Evolutionary conservation across 2,888 invertebrate genomes (phyloP), one percentile per base, ranked within the genome.

Genomic region (Athripsodes cinereus): DNA sequence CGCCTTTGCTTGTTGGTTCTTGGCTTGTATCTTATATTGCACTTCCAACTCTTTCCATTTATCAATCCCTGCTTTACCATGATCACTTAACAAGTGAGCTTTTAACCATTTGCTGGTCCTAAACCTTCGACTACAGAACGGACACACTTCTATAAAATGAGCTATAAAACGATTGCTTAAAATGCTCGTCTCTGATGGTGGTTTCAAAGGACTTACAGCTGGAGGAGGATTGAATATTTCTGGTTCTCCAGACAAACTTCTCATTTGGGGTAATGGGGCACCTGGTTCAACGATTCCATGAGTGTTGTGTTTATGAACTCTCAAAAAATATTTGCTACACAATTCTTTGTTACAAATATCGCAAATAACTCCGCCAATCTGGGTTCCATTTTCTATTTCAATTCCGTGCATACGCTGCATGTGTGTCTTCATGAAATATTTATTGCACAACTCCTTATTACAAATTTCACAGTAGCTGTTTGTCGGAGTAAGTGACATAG

Each of bases 341-440:
- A 99, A 80, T 75, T 98, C 96, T 73, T 96, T 96, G 78, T 96
- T 94, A 74, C 99, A 99, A 65, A 99, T 93, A 74, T 96, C 96
- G 74, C 96, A 96, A 50, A 95, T 90, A 6, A 94, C 95, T 20
- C 95, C 95, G 5, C 94, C 94, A 40, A 94, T 89, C 71, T 92
- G 92, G 34, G 93, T 90, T 19, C 92, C 93, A 69, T 92, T 92
- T 74, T 94, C 93, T 52, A 95, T 88, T 70, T 93, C 92, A 67
- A 95, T 95, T 48, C 94, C 94, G 74, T 95, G 99, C 93, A 99
- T 97, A 71, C 96, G 88, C 71, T 96, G 90, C 94, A 97, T 97
- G 78, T 99, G 99, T 1, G 97, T 98, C 72, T 97, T 95, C 90
- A 99, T 93, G 75, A 99, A 99, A 73, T 99, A 99, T 74, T 99